phyloP scores from a whole-genome alignment of 2,113 vertebrate genomes.

The Corythaixoides concolor region DNA sequence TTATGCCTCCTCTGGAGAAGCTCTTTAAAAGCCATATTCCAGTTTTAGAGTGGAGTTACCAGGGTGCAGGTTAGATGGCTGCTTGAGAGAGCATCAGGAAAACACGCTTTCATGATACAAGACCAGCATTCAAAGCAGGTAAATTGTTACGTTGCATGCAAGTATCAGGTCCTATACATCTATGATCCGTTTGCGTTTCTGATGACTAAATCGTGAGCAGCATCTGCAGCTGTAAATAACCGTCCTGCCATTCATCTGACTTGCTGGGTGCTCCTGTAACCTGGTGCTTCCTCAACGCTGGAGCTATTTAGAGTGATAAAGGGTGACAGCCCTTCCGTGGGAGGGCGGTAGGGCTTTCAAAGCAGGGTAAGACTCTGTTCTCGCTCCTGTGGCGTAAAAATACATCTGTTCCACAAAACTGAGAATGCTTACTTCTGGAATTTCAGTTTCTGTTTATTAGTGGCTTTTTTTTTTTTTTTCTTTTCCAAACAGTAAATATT shows the following conservation, averaged over 20 bases:
- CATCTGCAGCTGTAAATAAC: neutral
- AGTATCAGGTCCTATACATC: neutral
- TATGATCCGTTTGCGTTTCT: neutral
- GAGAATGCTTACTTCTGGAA: neutral
- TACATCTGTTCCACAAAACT: neutral
- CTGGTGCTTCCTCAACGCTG: neutral
- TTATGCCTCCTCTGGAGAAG: neutral
- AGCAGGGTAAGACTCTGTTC: neutral
- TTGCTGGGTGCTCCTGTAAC: slow-evolving; percentile 7
- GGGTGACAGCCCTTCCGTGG: neutral
- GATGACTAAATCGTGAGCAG: neutral
- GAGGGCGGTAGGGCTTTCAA: neutral
- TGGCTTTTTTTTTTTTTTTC: neutral
- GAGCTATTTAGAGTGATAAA: slow-evolving; percentile 10
- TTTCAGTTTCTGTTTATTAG: neutral
- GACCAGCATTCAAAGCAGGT: neutral
- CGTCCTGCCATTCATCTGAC: neutral
- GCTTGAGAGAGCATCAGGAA: neutral
- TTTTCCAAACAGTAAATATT: neutral
- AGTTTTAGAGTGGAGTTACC: neutral
- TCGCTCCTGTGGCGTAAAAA: neutral
- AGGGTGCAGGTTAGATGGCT: neutral
- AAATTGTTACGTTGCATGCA: neutral
- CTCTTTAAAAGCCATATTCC: neutral
- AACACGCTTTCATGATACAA: neutral